Conservation (phyloP, 1,140 invertebrate species). For the Ceratosolen solmsi region DNA sequence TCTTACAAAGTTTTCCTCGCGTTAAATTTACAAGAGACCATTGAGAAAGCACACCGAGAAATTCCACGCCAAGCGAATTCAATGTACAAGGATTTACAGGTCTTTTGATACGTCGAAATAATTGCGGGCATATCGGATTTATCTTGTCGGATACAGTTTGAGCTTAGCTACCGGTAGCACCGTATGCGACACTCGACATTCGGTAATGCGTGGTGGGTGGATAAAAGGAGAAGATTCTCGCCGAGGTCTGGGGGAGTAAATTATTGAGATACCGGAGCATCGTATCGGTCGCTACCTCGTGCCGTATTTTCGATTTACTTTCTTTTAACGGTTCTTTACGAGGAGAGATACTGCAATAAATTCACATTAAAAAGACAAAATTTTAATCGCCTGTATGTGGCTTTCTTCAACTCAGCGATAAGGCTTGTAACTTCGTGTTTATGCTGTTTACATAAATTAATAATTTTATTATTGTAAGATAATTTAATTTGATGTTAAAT, state of each 20-base stretch:
- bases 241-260: background rate
- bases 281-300: constrained; percentile 17
- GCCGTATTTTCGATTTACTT: background rate
- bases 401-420: background rate
- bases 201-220: constrained; percentile 22
- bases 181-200: background rate
- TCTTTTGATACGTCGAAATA: constrained; percentile 14
- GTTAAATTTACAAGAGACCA: background rate
- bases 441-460: background rate
- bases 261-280: constrained; percentile 31
- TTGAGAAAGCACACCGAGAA: background rate
- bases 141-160: constrained; percentile 30
- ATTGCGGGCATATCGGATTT: background rate
- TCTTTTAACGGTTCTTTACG: constrained; percentile 17
- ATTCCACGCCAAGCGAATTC: background rate
- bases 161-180: constrained; percentile 17
- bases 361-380: constrained; percentile 16
- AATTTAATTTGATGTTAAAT: background rate
- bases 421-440: background rate
- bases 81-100: constrained; percentile 14
- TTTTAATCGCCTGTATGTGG: background rate
- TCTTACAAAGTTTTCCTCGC: background rate
- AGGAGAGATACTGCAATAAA: background rate
- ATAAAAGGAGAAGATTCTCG: background rate
- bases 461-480: background rate